Evolutionary conservation across 2,113 vertebrate species (phyloP), one percentile per base, ranked within the genome.

Genomic region (Kryptolebias marmoratus): DNA sequence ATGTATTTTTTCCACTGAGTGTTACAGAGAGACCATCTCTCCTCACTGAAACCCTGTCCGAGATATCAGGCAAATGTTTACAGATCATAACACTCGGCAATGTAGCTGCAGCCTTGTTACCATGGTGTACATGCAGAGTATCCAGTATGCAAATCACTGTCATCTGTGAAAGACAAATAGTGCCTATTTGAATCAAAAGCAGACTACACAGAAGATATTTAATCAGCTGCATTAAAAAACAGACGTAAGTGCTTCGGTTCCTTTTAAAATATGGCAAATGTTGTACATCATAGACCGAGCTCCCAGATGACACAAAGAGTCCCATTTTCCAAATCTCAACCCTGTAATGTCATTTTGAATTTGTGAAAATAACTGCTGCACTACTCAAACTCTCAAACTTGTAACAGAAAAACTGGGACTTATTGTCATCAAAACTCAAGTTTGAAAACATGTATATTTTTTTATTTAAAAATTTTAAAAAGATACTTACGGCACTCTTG

Each of bases 401-500:
- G 8, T 28, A 32, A 53, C 27, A 53, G 11, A 31, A 5, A 45
- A 67, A 56, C 39, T 48, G 39, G 4, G 10, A 3, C 31, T 39
- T 13, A 18, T 22, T 22, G 22, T 7, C 36, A 22, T 15, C 3
- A 15, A 28, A 47, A 8, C n/a, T 82, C 36, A 58, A 68, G 59
- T 71, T 52, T 52, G 15, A 49, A 58, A 59, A 27, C 14, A 53
- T 11, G 1, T 8, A 1, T 5, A 2, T 42, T 9, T 55, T 30
- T 11, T 14, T 10, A 22, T 5, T 18, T 1, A 48, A 1, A 52
- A 18, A 22, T 22, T 22, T 39, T 3, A 30, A 1, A 36, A 61
- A 32, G 47, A 30, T 89, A 92, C 91, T 93, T 87, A 92, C 91
- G 50, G 75, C 2, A 54, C 68, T 77, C 0, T 53, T 12, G 70